Base-by-base conservation (phyloP, 2,113 vertebrate genomes). In the Hylia prasina region DNA sequence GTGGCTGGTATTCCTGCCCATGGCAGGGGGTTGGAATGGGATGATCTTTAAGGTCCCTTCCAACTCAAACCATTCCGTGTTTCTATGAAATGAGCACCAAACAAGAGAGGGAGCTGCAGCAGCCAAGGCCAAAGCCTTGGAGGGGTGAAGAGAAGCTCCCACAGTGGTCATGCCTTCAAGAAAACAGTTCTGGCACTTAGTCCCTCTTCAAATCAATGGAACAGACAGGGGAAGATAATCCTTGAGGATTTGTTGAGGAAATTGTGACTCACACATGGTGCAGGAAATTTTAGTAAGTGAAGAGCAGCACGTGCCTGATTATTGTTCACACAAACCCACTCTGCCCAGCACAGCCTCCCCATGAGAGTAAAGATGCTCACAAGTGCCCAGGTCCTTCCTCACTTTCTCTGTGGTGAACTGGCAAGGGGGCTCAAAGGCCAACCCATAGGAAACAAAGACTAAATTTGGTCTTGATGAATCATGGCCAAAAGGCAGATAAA, bases 351-450 rank as follows among this genome's bases (percentile, higher is more conserved):
- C 28, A 80, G 19, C 40, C 37, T 57, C 44, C 33, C 58, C 0
- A 0, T 1, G 11, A 82, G 23, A 17, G 3, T 0, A 30, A 28
- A 0, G 0, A 87, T 7, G 50, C 40, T 53, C 54, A 28, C 27
- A 31, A 37, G 54, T 0, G 6, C 21, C 23, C 0, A 0, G 42
- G 21, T 64, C 81, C 64, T 72, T 70, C 61, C 45, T 50, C 57
- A 72, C 66, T 75, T 51, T 23, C 75, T 51, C 61, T 15, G 7
- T 0, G 0, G 24, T 23, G 35, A 65, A 79, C 2, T 54, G 56
- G 19, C 0, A 1, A 72, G 47, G 53, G 54, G 60, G 10, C 42
- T 71, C 63, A 63, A 80, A 80, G 72, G 21, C 30, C 72, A 92
- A 60, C 8, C 18, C 4, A 0, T 3, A 40, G 1, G 3, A 84